These are phyloP conservation scores for Novumbra hubbsi DNA, from an alignment of 2,797 vertebrate genomes.

Conservation along the genomic window DNA sequence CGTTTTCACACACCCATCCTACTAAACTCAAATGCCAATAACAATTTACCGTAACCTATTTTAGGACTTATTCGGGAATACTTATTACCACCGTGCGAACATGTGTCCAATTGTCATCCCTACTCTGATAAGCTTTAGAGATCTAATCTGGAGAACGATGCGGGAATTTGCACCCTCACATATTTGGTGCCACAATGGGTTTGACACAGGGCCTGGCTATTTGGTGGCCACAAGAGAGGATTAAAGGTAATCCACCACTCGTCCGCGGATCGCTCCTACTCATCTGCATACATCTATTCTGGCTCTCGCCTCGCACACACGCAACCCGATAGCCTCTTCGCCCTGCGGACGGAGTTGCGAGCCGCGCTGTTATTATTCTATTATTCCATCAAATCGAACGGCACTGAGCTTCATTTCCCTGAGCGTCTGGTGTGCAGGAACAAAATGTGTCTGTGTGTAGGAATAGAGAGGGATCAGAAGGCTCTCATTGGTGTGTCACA, in stretches of 20 bases:
- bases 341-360: slow-evolving; percentile 32
- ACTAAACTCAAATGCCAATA: not conserved
- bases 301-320: slow-evolving; percentile 13
- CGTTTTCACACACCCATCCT: not conserved
- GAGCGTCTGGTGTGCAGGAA: not conserved
- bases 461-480: slow-evolving; percentile 9
- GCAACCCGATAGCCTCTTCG: slow-evolving; percentile 21
- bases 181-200: slow-evolving; percentile 6
- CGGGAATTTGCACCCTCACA: slow-evolving; percentile 12
- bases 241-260: slow-evolving; percentile 22
- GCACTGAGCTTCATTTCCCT: not conserved
- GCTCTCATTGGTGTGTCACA: not conserved
- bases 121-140: slow-evolving; percentile 22
- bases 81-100: not conserved
- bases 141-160: slow-evolving; percentile 23
- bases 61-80: not conserved
- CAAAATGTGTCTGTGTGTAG: not conserved
- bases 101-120: slow-evolving; percentile 21
- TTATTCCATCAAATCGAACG: slow-evolving; percentile 20
- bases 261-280: not conserved
- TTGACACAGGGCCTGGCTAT: slow-evolving; percentile 7
- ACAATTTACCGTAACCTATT: not conserved
- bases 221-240: slow-evolving; percentile 12
- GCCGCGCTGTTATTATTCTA: slow-evolving; percentile 25
- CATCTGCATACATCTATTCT: slow-evolving; percentile 11